These are phyloP conservation scores for Terrapene triunguis DNA, from an alignment of 2,113 vertebrate species.

Conservation along the genomic window DNA sequence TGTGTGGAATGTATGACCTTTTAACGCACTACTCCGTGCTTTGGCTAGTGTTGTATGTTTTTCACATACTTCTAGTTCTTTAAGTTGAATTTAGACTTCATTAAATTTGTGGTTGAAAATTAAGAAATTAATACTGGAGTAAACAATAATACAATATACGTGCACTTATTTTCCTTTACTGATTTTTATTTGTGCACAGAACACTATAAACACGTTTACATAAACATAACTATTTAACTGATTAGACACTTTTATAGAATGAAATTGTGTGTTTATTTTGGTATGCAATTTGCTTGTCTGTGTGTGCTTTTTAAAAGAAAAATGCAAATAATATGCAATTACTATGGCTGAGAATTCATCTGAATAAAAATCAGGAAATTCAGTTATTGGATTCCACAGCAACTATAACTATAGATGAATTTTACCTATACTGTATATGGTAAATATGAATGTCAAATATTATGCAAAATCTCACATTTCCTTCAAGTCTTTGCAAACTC, in stretches of 20 bases:
- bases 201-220: not conserved
- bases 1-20: not conserved
- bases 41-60: not conserved
- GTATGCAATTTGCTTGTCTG: not conserved
- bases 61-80: not conserved
- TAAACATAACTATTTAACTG: not conserved
- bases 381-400: not conserved
- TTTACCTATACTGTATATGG: fast-evolving
- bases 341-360: fast-evolving
- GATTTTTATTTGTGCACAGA: not conserved
- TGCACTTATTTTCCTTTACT: not conserved
- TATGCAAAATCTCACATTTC: not conserved
- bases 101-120: not conserved
- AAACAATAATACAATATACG: not conserved
- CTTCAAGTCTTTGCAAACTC: not conserved
- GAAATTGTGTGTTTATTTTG: not conserved
- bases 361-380: not conserved
- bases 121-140: not conserved
- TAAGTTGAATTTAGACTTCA: not conserved
- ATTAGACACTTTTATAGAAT: not conserved
- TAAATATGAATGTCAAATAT: not conserved
- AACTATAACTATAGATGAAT: not conserved
- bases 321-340: not conserved
- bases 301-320: not conserved
- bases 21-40: not conserved